phyloP scores from a whole-genome alignment of 2,797 vertebrate genomes.

The Tachyglossus aculeatus region DNA sequence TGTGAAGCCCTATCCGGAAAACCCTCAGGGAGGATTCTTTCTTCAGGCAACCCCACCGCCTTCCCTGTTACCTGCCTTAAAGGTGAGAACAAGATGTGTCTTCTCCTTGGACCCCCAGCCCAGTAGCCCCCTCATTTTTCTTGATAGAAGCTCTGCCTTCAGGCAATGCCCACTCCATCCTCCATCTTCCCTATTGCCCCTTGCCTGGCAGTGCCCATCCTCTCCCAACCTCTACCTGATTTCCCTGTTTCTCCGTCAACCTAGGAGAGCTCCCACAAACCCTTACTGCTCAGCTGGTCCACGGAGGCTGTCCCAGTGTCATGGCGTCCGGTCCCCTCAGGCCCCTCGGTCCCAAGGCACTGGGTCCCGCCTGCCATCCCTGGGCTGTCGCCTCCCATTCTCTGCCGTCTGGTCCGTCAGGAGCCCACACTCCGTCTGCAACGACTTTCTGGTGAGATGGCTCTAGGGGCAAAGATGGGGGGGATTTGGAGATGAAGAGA shows the following conservation, averaged over 20 bases:
- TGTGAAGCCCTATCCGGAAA: conserved; percentile 30
- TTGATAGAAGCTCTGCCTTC: not conserved
- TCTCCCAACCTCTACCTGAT: not conserved
- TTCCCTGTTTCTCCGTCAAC: not conserved
- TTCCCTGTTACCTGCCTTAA: conserved; percentile 25
- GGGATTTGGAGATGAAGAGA: not conserved
- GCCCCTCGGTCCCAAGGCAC: conserved; percentile 33
- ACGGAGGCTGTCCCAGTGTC: conserved; percentile 43
- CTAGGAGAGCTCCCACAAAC: conserved; percentile 47
- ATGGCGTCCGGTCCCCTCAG: conserved; percentile 44
- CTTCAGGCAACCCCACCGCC: not conserved
- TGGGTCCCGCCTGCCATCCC: conserved; percentile 58
- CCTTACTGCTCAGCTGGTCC: conserved; percentile 40
- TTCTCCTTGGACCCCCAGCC: not conserved
- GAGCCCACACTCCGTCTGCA: conserved; percentile 47
- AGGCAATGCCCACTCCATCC: not conserved
- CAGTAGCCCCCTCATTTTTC: not conserved
- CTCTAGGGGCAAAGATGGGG: not conserved
- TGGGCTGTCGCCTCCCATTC: conserved; percentile 47
- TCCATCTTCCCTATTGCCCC: not conserved
- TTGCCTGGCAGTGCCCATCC: not conserved
- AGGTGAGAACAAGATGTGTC: conserved; percentile 33
- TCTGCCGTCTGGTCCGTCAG: conserved; percentile 50
- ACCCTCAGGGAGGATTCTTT: conserved; percentile 1
- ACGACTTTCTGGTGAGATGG: conserved; percentile 40